Evolutionary conservation across 2,113 vertebrate genomes (phyloP).

Genomic region (Hippopotamus amphibius): DNA sequence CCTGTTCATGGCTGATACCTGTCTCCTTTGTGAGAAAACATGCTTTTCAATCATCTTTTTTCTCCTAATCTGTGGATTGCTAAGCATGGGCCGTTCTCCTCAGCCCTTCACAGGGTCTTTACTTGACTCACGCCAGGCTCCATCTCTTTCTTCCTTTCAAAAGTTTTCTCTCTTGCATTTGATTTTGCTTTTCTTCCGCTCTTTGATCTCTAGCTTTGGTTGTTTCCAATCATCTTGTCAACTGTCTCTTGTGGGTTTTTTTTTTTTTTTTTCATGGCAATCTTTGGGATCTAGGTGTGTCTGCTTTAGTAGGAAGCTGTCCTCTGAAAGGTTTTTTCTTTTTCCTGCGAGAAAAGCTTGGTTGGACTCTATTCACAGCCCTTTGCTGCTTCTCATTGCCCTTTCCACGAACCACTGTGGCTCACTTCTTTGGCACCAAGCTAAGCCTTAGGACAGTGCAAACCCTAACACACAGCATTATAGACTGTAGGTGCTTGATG

Average conservation of each 20-base stretch:
- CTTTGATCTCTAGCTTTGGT: neutral
- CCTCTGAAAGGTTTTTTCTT: neutral
- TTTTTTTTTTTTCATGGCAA: neutral
- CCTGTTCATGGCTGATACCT: neutral
- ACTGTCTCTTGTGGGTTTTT: neutral
- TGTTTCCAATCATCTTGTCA: conserved; percentile 17
- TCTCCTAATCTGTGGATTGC: neutral
- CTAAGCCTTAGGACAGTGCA: neutral
- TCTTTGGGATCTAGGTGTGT: neutral
- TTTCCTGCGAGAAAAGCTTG: neutral
- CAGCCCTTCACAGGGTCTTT: neutral
- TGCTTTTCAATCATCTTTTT: neutral
- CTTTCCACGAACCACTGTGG: neutral
- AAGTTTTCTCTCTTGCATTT: neutral
- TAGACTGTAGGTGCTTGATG: neutral
- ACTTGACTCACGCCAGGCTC: neutral
- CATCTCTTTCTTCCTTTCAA: neutral
- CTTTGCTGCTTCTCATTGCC: neutral
- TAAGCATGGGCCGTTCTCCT: neutral
- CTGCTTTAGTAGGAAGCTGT: neutral
- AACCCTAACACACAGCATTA: neutral
- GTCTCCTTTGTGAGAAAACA: neutral
- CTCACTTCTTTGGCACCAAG: neutral
- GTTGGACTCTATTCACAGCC: neutral
- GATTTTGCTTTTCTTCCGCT: neutral